These are phyloP conservation scores for Amphimallon solstitiale DNA, from an alignment of 2,888 invertebrate genomes.

Conservation along the genomic window DNA sequence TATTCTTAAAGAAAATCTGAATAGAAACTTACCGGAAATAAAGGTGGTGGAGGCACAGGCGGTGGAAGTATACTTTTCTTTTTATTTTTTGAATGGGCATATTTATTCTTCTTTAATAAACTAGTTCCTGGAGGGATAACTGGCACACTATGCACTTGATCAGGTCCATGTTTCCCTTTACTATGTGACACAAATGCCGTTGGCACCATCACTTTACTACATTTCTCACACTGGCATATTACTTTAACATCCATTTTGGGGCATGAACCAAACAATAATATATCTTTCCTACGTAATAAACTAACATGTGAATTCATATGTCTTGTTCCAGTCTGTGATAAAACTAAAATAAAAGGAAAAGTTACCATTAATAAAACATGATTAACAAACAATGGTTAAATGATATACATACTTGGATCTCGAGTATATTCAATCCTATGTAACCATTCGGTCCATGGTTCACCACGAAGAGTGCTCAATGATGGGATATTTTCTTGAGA, in stretches of 20 bases:
- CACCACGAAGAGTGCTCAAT: conserved; percentile 24
- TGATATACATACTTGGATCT: conserved; percentile 29
- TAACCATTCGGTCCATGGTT: conserved; percentile 38
- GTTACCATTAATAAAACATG: neutral
- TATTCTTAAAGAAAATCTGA: neutral
- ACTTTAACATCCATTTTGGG: conserved; percentile 58
- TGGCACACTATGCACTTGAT: conserved; percentile 28
- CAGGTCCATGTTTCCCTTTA: conserved; percentile 39
- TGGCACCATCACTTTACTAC: conserved; percentile 55
- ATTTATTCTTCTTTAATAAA: conserved; percentile 52
- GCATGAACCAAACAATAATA: conserved; percentile 57
- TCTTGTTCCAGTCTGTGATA: conserved; percentile 26
- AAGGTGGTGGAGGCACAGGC: conserved; percentile 52
- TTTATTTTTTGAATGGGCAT: conserved; percentile 51
- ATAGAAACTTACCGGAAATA: conserved; percentile 53
- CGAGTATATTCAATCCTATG: conserved; percentile 24
- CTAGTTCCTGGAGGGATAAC: conserved; percentile 38
- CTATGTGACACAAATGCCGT: conserved; percentile 30
- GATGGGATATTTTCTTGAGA: conserved; percentile 35
- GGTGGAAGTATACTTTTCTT: conserved; percentile 52
- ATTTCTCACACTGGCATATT: conserved; percentile 57
- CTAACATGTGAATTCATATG: conserved; percentile 39
- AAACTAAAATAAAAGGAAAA: conserved; percentile 18
- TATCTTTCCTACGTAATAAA: conserved; percentile 57
- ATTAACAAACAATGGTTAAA: neutral